Evolutionary conservation across 2,888 invertebrate genomes (phyloP), one percentile per base, ranked within the genome.

Genomic region (Imbricaverruca yamaguchii): DNA sequence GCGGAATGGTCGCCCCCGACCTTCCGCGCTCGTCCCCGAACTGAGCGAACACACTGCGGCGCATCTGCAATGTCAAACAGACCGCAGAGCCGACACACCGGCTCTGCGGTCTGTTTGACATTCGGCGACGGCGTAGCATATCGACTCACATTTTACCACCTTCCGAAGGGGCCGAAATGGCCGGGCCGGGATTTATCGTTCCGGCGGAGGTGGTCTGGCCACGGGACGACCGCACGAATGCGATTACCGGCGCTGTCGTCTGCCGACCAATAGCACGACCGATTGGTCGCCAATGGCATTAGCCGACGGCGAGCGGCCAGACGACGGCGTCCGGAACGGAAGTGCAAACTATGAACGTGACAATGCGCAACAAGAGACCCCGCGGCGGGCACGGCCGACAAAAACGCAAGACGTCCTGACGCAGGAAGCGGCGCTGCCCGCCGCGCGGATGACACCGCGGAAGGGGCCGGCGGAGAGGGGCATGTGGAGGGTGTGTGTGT

Each of bases 281-380:
- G 74, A 53, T 53, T 74, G 74, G 15, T 25, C 74, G 25, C 53
- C 74, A 74, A 74, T 74, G 74, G 74, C 74, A 74, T 74, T 74
- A 74, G 53, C 9, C 23, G 10, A 1, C 53, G 74, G 53, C 21
- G 74, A 18, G 74, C 13, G 18, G 74, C 53, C 15, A 23, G 6
- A 13, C 15, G 39, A 25, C 4, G 9, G 67, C 4, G n/a, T 67
- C 74, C 53, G 74, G 39, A 12, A 15, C 74, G 53, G 74, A 74
- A 53, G 74, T 21, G 21, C 8, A 39, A 39, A 53, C n/a, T 74
- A 6, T 18, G 74, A 18, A 6, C 12, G 67, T 13, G 67, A 74
- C 74, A 74, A 53, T 74, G 74, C 74, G 74, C 74, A 21, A 74
- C 74, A 53, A 67, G 67, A n/a, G 25, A 11, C 25, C 67, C 67